Percentiles rank a stretch among this genome's conserved stretches.
These are phyloP conservation scores for Caenorhabditis sp. DNA, from an alignment of 2,888 invertebrate species.

Conservation along the genomic window DNA sequence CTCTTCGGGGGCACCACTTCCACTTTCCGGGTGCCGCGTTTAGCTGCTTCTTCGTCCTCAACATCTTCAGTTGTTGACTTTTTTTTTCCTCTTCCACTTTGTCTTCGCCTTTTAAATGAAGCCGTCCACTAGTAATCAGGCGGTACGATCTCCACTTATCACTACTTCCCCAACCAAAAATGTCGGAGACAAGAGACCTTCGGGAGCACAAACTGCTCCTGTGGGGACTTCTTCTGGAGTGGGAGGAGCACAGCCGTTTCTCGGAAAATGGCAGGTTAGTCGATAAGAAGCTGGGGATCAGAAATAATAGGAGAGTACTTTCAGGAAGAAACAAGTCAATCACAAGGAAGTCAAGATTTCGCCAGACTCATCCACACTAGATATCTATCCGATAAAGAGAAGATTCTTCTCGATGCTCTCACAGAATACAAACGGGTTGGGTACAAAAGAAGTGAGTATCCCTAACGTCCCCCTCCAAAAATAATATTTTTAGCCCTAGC, in stretches of 20 bases:
- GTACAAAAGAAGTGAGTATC: constrained; percentile 54
- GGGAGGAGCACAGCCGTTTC: constrained; percentile 24
- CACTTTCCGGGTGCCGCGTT: constrained; percentile 31
- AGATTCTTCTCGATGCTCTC: constrained; percentile 50
- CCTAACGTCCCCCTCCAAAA: background rate
- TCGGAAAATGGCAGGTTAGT: constrained; percentile 45
- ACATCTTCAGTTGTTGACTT: constrained; percentile 20
- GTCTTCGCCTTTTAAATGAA: constrained; percentile 39
- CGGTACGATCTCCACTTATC: constrained; percentile 55
- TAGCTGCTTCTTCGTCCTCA: constrained; percentile 13
- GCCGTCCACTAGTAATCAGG: constrained; percentile 55
- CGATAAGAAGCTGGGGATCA: background rate
- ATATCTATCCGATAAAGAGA: constrained; percentile 58
- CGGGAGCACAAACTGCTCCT: constrained; percentile 11
- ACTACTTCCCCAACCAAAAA: constrained; percentile 27
- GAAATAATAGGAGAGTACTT: background rate
- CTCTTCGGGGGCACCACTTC: constrained; percentile 15
- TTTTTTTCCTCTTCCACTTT: constrained; percentile 1
- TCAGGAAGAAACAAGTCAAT: constrained; percentile 48
- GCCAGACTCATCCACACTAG: constrained; percentile 50
- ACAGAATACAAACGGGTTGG: constrained; percentile 59
- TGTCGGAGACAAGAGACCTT: constrained; percentile 9
- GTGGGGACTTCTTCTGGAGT: constrained; percentile 10
- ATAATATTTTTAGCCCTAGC: constrained; percentile 34
- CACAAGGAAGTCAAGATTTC: constrained; percentile 53